Evolutionary conservation across 1,140 invertebrate genomes (phyloP).

Genomic region (Drosophila serrata): DNA sequence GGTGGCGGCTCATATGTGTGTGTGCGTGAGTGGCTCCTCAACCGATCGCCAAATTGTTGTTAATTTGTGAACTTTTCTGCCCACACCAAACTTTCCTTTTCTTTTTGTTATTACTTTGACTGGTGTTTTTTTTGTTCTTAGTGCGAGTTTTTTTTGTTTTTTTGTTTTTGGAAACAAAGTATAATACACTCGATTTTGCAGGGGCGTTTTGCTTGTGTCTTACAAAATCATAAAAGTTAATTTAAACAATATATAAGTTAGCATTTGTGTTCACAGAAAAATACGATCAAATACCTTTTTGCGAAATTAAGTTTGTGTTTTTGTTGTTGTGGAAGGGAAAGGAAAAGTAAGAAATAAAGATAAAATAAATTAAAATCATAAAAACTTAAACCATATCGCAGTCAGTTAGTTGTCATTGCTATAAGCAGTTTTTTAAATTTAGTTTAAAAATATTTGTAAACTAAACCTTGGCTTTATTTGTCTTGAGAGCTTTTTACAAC

Average conservation of each 20-base stretch:
- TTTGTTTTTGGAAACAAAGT: constrained; percentile 17
- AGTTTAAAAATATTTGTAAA: neutral
- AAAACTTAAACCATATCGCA: constrained; percentile 62
- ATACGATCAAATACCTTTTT: constrained; percentile 82
- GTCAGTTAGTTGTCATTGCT: neutral
- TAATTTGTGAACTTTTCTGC: constrained; percentile 17
- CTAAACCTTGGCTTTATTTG: neutral
- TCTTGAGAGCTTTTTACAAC: neutral
- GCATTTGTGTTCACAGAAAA: constrained; percentile 46
- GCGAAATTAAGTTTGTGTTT: constrained; percentile 51
- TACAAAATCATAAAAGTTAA: constrained; percentile 63
- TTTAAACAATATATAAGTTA: constrained; percentile 46
- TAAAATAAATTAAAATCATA: constrained; percentile 68
- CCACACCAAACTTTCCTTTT: constrained; percentile 41
- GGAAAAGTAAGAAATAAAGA: constrained; percentile 73
- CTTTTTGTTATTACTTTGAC: constrained; percentile 17
- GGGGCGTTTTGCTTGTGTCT: constrained; percentile 17
- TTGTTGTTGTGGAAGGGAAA: constrained; percentile 17
- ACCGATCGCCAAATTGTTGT: constrained; percentile 29
- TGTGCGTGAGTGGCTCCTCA: constrained; percentile 35
- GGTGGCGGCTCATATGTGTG: constrained; percentile 6
- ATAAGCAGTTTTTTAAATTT: neutral
- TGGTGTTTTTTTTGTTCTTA: constrained; percentile 70
- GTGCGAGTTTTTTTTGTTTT: constrained; percentile 54
- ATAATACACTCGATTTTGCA: constrained; percentile 60